These are phyloP conservation scores for Oreortyx pictus DNA, from an alignment of 2,797 vertebrate species.

Conservation along the genomic window DNA sequence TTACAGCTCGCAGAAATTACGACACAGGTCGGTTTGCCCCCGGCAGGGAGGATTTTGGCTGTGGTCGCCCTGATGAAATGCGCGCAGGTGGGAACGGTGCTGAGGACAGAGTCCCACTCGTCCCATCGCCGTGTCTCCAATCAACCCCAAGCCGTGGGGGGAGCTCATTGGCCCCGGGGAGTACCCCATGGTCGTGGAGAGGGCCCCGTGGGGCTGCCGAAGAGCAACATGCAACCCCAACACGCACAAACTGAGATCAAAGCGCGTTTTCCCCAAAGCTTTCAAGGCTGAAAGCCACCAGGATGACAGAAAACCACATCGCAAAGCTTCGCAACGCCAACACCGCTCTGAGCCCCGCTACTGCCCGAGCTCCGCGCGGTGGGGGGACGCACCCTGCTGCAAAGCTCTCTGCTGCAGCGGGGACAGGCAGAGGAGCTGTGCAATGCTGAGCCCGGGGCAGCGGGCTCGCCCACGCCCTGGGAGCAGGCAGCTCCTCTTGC, in stretches of 20 bases:
- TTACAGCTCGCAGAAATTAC: constrained; percentile 41
- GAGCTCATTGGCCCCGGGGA: not conserved
- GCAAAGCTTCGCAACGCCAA: accelerated
- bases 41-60: constrained; percentile 47
- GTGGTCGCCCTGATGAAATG: not conserved
- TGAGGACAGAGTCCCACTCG: not conserved
- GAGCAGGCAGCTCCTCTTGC: not conserved
- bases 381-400: not conserved
- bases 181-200: not conserved
- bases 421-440: constrained; percentile 5
- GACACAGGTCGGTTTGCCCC: not conserved
- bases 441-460: constrained; percentile 24
- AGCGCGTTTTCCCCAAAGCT: accelerated
- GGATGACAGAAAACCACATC: accelerated
- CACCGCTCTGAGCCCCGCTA: accelerated
- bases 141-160: not conserved
- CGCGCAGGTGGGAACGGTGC: accelerated
- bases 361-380: accelerated
- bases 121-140: not conserved
- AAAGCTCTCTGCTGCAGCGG: not conserved
- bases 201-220: not conserved
- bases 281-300: accelerated
- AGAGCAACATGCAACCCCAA: not conserved
- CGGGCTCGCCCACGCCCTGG: not conserved
- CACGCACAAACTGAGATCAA: accelerated